A percentile compares a stretch with the other conserved stretches of the same genome.
Conservation (phyloP, 2,797 vertebrate species). For the Limosa lapponica region DNA sequence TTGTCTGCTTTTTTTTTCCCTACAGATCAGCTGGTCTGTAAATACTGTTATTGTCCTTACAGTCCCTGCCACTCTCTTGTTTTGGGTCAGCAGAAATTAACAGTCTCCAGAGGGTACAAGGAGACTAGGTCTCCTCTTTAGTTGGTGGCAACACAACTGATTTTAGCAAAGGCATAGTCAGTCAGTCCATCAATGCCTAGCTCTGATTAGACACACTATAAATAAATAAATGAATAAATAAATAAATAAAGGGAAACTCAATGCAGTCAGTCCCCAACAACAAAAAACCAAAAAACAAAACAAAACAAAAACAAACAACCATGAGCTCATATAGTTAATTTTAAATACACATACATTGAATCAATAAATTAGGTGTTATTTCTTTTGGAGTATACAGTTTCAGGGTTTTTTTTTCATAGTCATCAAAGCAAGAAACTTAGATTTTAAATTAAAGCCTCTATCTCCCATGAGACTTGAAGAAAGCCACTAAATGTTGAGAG, state of each 20-base stretch:
- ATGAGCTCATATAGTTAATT: background rate
- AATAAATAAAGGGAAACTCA: background rate
- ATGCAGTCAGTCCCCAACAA: background rate
- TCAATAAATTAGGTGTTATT: background rate
- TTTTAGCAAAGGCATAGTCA: background rate
- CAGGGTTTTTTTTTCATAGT: background rate
- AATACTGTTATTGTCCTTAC: background rate
- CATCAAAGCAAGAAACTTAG: background rate
- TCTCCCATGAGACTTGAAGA: background rate
- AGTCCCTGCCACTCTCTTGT: background rate
- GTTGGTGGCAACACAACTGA: background rate
- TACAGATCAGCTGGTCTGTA: background rate
- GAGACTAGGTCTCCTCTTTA: background rate
- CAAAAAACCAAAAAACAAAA: fast-evolving
- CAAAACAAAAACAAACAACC: background rate
- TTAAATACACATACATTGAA: background rate
- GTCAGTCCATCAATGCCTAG: background rate
- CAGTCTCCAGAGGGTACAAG: background rate
- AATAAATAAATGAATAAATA: background rate
- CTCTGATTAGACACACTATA: background rate
- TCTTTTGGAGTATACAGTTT: background rate
- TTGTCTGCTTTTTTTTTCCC: background rate
- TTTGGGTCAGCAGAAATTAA: background rate
- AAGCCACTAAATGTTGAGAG: background rate
- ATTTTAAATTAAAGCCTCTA: background rate